A percentile compares a stretch with the other conserved stretches of the same genome.
Conservation (phyloP, 1,140 invertebrate species). For the Amphibalanus amphitrite region DNA sequence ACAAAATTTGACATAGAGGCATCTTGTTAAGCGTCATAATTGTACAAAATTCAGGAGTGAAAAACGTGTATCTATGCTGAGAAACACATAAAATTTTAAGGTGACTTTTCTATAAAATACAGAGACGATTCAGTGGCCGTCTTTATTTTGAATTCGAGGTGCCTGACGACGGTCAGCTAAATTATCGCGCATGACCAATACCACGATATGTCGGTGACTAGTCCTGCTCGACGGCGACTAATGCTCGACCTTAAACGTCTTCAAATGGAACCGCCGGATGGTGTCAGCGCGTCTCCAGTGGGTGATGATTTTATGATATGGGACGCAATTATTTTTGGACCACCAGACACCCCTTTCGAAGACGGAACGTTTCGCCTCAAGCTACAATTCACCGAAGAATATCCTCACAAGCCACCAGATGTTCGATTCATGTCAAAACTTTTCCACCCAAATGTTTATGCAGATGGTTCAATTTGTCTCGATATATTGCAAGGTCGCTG, state of each 20-base stretch:
- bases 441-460: conserved; percentile 99
- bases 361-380: conserved; percentile 99
- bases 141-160: no score
- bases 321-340: conserved; percentile 99
- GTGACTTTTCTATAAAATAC: no score
- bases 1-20: no score
- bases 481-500: conserved; percentile 99
- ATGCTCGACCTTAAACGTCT: conserved; percentile 93
- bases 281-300: conserved; percentile 93
- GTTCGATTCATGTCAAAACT: conserved; percentile 98
- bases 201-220: no score
- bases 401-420: conserved; percentile 98
- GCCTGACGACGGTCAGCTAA: no score
- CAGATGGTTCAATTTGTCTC: conserved; percentile 98
- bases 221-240: conserved; percentile 78
- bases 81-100: no score
- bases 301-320: conserved; percentile 99
- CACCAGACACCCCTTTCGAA: conserved; percentile 98
- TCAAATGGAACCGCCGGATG: conserved; percentile 75
- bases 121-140: no score
- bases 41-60: no score
- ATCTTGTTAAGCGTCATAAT: no score
- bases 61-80: no score
- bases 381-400: conserved; percentile 99
- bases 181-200: no score